Conservation (phyloP, 2,888 invertebrate genomes). For the Lycocerus yunnanus region DNA sequence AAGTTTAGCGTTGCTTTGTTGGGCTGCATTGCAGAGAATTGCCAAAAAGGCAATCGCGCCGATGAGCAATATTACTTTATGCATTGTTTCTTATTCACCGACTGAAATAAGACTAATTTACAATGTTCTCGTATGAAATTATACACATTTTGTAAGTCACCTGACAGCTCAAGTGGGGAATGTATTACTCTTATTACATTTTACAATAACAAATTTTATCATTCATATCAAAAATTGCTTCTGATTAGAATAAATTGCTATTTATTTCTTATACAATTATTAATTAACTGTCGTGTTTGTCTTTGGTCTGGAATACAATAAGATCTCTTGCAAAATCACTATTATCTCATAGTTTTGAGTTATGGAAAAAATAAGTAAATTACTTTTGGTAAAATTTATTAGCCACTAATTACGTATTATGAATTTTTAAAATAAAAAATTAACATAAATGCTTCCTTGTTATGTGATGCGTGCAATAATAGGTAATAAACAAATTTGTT, state of each 20-base stretch:
- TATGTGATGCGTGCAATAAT: neutral
- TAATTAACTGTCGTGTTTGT: neutral
- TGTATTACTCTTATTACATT: neutral
- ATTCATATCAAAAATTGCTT: neutral
- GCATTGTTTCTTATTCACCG: slow-evolving; percentile 6
- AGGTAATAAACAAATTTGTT: slow-evolving; percentile 1
- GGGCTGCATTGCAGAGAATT: slow-evolving; percentile 25
- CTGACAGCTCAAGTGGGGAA: slow-evolving; percentile 16
- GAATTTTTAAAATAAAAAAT: neutral
- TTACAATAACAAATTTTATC: neutral
- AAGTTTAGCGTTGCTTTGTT: slow-evolving; percentile 60
- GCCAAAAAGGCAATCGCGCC: slow-evolving; percentile 32
- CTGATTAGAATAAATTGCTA: neutral
- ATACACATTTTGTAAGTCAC: slow-evolving; percentile 4
- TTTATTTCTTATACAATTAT: neutral
- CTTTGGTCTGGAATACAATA: neutral
- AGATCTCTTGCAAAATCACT: neutral
- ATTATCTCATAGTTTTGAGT: neutral
- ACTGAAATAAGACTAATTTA: slow-evolving; percentile 10
- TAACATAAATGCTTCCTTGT: slow-evolving; percentile 1
- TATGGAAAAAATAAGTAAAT: neutral
- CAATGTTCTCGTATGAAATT: slow-evolving; percentile 16
- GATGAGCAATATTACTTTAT: slow-evolving; percentile 9
- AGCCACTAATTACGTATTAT: neutral
- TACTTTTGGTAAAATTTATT: neutral